Base-by-base conservation (phyloP, 2,113 vertebrate species). In the Onychorhynchus coronatus region DNA sequence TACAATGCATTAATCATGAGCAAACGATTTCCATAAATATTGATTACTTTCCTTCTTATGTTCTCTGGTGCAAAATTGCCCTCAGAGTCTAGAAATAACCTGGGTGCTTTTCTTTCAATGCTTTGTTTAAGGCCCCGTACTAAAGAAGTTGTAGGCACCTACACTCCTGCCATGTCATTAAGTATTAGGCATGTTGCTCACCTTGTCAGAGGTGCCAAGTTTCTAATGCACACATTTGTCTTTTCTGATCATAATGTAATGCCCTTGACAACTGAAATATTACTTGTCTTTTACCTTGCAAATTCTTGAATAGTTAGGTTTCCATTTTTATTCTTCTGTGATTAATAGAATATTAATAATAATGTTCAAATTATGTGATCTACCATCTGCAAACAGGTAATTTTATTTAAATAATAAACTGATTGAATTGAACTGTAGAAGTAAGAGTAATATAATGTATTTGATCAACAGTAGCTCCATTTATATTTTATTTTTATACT, bases 371-470 rank as follows among this genome's bases (percentile, higher is more conserved):
- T 83, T 31, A 89, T 68, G 24, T 44, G 39, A 68, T 88, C 25
- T 37, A 88, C 22, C 17, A 90, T 28, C 28, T 56, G 49, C 27
- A 92, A 90, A 82, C 14, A 91, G 73, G 37, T 75, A 62, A 67
- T 95, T 93, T 67, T 72, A 23, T 94, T 95, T 82, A 71, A 92
- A 72, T 89, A 91, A 75, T 77, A 75, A 93, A 85, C 1, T 35
- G 70, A 77, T 50, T 81, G 68, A 68, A 87, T 62, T 80, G 27
- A 93, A 88, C 25, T 87, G 50, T 72, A 80, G 52, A 66, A 93
- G 21, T 87, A 95, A 85, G 39, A 70, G 44, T 67, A 93, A 86
- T 62, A 55, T 9, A 80, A 65, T 68, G 21, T 35, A 72, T 63
- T 67, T 72, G 5, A 66, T 52, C 59, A 90, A 80, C 17, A 88